phyloP scores from a whole-genome alignment of 2,113 vertebrate species.

The Serinus canaria region DNA sequence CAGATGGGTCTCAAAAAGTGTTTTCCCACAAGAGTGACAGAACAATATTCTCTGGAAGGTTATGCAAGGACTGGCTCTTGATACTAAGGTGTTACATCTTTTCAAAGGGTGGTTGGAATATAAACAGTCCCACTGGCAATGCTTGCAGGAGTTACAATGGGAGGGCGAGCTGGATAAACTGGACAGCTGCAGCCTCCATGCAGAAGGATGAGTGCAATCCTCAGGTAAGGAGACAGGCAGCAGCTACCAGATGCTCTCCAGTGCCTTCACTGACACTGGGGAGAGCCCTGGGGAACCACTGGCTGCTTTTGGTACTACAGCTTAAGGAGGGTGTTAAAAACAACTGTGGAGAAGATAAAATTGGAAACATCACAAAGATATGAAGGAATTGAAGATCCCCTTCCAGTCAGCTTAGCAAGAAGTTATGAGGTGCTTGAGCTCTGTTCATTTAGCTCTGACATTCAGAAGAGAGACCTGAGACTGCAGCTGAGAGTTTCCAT shows the following conservation, averaged over 20 bases:
- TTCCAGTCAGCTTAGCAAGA: background rate
- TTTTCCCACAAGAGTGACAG: background rate
- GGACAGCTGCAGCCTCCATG: background rate
- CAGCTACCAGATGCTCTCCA: background rate
- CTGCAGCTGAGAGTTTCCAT: background rate
- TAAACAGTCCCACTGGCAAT: background rate
- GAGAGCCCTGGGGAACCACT: background rate
- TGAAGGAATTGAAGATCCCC: background rate
- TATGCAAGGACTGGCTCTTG: background rate
- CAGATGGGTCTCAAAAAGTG: background rate
- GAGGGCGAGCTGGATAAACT: background rate
- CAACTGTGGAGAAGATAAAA: background rate
- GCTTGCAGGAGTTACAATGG: background rate
- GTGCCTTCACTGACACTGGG: too few species aligned
- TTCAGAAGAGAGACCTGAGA: background rate
- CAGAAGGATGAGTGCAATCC: background rate
- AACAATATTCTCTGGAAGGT: background rate
- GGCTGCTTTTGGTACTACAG: background rate
- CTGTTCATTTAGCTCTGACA: background rate
- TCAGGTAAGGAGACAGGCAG: background rate
- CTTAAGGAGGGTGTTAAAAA: background rate
- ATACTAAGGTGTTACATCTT: background rate
- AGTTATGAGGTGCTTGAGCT: background rate
- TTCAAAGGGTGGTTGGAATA: background rate
- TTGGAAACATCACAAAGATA: background rate